Evolutionary conservation across 2,888 invertebrate species (phyloP), one percentile per base, ranked within the genome.

Genomic region (Eristalis pertinax): DNA sequence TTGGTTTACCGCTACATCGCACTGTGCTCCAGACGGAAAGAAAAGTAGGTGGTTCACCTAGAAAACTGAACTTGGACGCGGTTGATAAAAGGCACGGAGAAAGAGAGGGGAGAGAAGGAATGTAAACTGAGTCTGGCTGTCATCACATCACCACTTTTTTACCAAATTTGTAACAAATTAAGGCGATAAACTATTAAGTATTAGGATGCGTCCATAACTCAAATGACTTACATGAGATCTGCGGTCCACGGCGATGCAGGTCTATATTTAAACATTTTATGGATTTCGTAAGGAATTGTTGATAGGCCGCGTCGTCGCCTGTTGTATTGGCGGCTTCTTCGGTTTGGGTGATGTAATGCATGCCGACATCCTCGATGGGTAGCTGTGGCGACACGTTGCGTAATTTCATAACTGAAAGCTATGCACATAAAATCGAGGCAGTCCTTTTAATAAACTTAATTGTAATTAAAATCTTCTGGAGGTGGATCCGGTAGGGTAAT

Each of bases 191-290:
- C 50, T 50, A 19, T 50, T 50, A 50, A 19, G 50, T 50, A 50
- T 50, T 50, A 50, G 50, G 50, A 19, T 19, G 50, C 19, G 50
- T 50, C 19, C 50, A 50, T 50, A 50, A 50, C 19, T 50, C 50
- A 50, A 7, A 50, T 19, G 19, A 19, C 50, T 8, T 50, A 19
- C 50, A 50, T 19, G 50, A 10, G 19, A 50, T 50, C 19, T 2
- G 50, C 50, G 50, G 50, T 50, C 19, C 50, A 4, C 19, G 19
- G 43, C 43, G 43, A 15, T 1, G 43, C 15, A 19, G 19, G 19
- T 50, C 50, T 50, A 50, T 50, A 50, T 50, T 50, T 50, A 50
- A 50, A 50, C 50, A 50, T 50, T 50, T 50, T 50, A 50, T 50
- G 50, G 19, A 22, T 19, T 50, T 19, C 19, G 50, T 50, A 19